Evolutionary conservation across 2,797 vertebrate species (phyloP).

Genomic region (Thalassophryne amazonica): DNA sequence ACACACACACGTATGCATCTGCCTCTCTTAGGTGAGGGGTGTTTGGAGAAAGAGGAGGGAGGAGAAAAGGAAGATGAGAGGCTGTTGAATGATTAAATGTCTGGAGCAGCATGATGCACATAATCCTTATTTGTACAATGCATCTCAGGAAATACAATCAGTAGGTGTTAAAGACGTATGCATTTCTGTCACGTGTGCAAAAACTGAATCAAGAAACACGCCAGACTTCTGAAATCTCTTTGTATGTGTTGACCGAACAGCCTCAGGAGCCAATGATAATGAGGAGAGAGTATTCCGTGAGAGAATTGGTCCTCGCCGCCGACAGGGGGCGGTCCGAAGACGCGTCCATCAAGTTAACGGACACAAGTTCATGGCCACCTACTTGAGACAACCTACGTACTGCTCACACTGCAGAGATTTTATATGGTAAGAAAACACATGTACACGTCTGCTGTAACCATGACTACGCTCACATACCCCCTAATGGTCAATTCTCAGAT

Average conservation of each 20-base stretch:
- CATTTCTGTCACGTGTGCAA: background rate
- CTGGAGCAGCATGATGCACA: constrained; percentile 53
- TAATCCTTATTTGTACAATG: constrained; percentile 16
- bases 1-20: constrained; percentile 45
- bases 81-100: constrained; percentile 55
- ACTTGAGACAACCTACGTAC: constrained; percentile 95
- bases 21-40: constrained; percentile 48
- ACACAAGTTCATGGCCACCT: constrained; percentile 99
- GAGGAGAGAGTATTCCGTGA: constrained; percentile 95
- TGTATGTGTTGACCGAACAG: constrained; percentile 33
- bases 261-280: constrained; percentile 89
- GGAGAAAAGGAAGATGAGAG: constrained; percentile 31
- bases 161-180: background rate
- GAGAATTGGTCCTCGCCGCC: constrained; percentile 83
- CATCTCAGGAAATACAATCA: background rate
- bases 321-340: constrained; percentile 93
- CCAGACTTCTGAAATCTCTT: background rate
- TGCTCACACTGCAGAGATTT: constrained; percentile 98
- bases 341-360: constrained; percentile 97
- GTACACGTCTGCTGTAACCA: background rate
- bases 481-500: too few relatives aligned
- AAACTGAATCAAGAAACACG: background rate
- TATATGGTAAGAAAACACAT: constrained; percentile 84
- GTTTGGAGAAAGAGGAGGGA: constrained; percentile 8
- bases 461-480: too few relatives aligned